Evolutionary conservation across 2,888 invertebrate genomes (phyloP).

Genomic region (Ennomos quercinarius): DNA sequence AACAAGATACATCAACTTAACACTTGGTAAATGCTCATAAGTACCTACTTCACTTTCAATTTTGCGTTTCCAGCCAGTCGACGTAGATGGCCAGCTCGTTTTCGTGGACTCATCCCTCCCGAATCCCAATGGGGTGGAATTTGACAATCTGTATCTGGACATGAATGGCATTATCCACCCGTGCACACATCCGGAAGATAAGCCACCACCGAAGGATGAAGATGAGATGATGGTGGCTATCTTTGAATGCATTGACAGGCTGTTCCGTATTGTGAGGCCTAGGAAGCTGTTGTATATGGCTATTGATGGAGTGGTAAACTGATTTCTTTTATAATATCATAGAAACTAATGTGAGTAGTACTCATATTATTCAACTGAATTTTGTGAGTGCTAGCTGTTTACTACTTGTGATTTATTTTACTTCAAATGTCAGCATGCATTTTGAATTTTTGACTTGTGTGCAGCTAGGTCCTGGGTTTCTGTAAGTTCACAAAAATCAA

Average conservation of each 20-base stretch:
- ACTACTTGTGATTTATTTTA: not conserved
- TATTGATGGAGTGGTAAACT: slow-evolving; percentile 97
- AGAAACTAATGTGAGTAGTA: too few species aligned
- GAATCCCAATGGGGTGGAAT: slow-evolving; percentile 98
- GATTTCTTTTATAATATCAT: not conserved
- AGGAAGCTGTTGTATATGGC: slow-evolving; percentile 99
- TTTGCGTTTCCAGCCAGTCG: slow-evolving; percentile 86
- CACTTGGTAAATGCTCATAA: not conserved
- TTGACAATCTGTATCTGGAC: slow-evolving; percentile 99
- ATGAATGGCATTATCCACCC: slow-evolving; percentile 99
- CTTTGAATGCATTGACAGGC: slow-evolving; percentile 98
- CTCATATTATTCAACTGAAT: too few species aligned
- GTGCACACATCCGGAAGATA: slow-evolving; percentile 99
- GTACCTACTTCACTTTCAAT: not conserved
- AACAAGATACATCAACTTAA: too few species aligned
- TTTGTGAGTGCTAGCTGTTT: too few species aligned
- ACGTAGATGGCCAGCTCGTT: slow-evolving; percentile 90
- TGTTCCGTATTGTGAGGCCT: slow-evolving; percentile 97
- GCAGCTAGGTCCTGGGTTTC: too few species aligned
- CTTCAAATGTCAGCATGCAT: too few species aligned
- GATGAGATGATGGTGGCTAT: slow-evolving; percentile 99
- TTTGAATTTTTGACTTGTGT: too few species aligned
- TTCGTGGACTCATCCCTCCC: slow-evolving; percentile 93
- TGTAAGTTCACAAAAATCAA: too few species aligned
- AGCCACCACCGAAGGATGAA: slow-evolving; percentile 98